Evolutionary conservation across 2,888 invertebrate genomes (phyloP), one percentile per base, ranked within the genome.

Genomic region (Adela reaumurella): DNA sequence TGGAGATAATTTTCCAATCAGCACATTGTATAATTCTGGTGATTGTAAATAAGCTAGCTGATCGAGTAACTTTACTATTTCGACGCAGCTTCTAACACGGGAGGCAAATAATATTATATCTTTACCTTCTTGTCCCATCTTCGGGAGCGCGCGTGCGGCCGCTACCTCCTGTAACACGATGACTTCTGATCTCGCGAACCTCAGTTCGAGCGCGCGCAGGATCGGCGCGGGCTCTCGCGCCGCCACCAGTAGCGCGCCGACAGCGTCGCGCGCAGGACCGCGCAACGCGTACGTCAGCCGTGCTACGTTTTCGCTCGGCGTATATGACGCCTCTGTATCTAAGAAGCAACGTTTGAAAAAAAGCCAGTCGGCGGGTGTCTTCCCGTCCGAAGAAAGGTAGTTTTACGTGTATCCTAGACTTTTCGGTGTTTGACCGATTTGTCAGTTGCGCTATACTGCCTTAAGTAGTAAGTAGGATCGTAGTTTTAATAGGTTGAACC

Each of bases 381-480:
- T 42, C 16, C 42, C 42, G 42, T 42, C 42, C n/a, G 17, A 42
- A 42, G 5, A 11, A 42, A 42, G 42, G 42, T 16, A 42, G 42
- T 42, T 42, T 17, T 14, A 42, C 14, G 24, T 8, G 4, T 24
- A 24, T 24, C 8, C 24, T 24, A 24, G 24, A 50, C 43, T 44
- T 46, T 29, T 43, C 41, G 19, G 10, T 41, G 19, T 48, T 45
- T 17, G 11, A 42, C 46, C 46, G 47, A 49, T 35, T 47, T 29
- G 35, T 19, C 24, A 28, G 45, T 46, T 18, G 24, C 44, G n/a
- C 24, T 24, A 24, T 24, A 24, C n/a, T n/a, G n/a, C n/a, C n/a
- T n/a, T n/a, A n/a, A n/a, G n/a, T n/a, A n/a, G n/a, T n/a, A n/a
- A n/a, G n/a, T n/a, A n/a, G n/a, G n/a, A n/a, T n/a, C n/a, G n/a